Base-by-base conservation (phyloP, 2,113 vertebrate genomes). In the Pongo pygmaeus region DNA sequence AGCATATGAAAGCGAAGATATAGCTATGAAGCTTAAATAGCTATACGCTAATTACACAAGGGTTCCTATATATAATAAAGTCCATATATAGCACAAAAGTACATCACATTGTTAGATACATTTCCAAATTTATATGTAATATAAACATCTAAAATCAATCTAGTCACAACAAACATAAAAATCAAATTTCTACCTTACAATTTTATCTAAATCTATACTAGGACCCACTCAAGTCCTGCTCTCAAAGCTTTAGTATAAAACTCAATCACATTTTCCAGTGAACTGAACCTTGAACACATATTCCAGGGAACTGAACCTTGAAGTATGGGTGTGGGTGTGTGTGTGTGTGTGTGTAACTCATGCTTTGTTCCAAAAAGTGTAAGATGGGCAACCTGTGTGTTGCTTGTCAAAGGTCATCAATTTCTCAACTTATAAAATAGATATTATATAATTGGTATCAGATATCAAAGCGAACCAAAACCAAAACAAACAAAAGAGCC, bases 341-440 rank as follows among this genome's bases (percentile, higher is more conserved):
- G 38, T 72, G 25, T 23, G 46, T 83, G 84, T 61, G 22, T 35
- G n/a, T 16, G 75, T 48, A 57, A 79, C 4, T 85, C 78, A 80
- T 64, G 25, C 12, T 87, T 89, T 84, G 16, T 30, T 95, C 20
- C 40, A 17, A 46, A 92, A 94, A 80, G 64, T 81, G 5, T 70
- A 88, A 87, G 57, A 61, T 46, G 32, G 43, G 48, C 87, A n/a
- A 43, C 30, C 25, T 74, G 32, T 38, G 30, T 46, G 38, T 61
- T 72, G 22, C 35, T 48, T 83, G 67, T 59, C 61, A 85, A 94
- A 89, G 69, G n/a, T 48, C 74, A 69, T 79, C 32, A 67, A 35
- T 74, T 79, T 94, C 40, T 97, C 85, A 70, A 59, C 4, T 93
- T 86, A 61, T 14, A 88, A 97, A 89, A 50, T 77, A 79, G 88